phyloP scores from a whole-genome alignment of 2,888 invertebrate species.

The Crepidodera aurea region DNA sequence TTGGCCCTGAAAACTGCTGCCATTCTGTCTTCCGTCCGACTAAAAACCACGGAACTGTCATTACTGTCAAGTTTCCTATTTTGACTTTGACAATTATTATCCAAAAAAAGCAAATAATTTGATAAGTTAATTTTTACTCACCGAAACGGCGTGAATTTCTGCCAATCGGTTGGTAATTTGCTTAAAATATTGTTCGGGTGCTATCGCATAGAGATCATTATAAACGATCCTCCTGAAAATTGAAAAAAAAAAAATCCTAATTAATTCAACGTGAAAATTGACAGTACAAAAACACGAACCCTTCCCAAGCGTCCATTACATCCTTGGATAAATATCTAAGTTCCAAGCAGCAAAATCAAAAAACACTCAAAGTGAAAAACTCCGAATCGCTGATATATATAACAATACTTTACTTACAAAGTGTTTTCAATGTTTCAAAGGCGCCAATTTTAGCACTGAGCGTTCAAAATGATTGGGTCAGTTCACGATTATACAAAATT shows the following conservation, averaged over 20 bases:
- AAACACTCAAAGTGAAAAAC: conserved; percentile 27
- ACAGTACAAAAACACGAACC: conserved; percentile 46
- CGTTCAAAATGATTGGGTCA: conserved; percentile 32
- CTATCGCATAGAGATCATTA: conserved; percentile 88
- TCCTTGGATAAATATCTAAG: conserved; percentile 47
- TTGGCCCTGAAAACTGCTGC: too few species aligned
- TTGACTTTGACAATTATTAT: too few species aligned
- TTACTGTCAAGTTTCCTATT: too few species aligned
- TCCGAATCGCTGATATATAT: not conserved
- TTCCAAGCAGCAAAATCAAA: conserved; percentile 47
- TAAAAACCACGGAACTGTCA: too few species aligned
- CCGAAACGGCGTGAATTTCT: conserved; percentile 89
- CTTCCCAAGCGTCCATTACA: conserved; percentile 46
- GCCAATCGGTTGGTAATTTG: conserved; percentile 88
- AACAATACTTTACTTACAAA: conserved; percentile 37
- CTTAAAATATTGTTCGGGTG: conserved; percentile 95
- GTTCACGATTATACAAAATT: not conserved
- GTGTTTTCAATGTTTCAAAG: conserved; percentile 11
- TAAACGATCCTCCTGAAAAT: conserved; percentile 85
- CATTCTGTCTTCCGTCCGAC: too few species aligned
- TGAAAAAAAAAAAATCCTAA: conserved; percentile 1
- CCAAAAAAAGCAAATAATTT: too few species aligned
- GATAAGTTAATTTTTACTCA: conserved; percentile 63
- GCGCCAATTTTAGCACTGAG: conserved; percentile 37
- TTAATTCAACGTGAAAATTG: conserved; percentile 2